Conservation (phyloP, 2,888 invertebrate species). For the Tholera decimalis region DNA sequence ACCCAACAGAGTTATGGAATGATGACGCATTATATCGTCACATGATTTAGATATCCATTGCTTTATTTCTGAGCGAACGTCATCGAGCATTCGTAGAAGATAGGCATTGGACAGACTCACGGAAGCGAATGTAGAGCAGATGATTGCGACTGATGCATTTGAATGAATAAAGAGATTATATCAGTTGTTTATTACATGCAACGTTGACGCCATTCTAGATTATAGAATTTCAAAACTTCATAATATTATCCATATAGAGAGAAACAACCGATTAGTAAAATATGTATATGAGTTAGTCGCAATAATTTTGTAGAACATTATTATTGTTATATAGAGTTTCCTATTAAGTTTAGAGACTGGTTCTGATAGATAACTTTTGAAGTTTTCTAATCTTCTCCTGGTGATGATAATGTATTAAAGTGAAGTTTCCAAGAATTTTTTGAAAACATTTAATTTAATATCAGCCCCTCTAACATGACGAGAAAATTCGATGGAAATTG, state of each 20-base stretch:
- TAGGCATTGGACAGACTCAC: slow-evolving; percentile 12
- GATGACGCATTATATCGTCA: not conserved
- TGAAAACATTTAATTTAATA: too few relatives aligned
- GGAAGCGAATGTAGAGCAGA: slow-evolving; percentile 49
- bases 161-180: slow-evolving; percentile 28
- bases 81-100: not conserved
- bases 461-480: too few relatives aligned
- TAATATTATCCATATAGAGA: slow-evolving; percentile 3
- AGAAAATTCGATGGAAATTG: too few relatives aligned
- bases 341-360: too few relatives aligned
- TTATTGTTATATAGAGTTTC: too few relatives aligned
- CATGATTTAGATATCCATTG: slow-evolving; percentile 28
- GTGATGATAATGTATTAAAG: accelerated
- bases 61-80: not conserved
- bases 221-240: slow-evolving; percentile 9
- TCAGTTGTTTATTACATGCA: slow-evolving; percentile 33
- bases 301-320: not conserved
- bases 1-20: slow-evolving; percentile 1
- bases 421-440: too few relatives aligned
- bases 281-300: too few relatives aligned
- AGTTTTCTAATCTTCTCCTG: not conserved
- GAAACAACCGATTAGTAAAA: not conserved
- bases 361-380: not conserved
- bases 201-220: slow-evolving; percentile 35
- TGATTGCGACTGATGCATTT: slow-evolving; percentile 46